Percentiles rank a stretch among this genome's conserved stretches.
Evolutionary conservation across 92 coral and sea anemone species (phyloP).

Genomic region (Blastomussa wellsi): DNA sequence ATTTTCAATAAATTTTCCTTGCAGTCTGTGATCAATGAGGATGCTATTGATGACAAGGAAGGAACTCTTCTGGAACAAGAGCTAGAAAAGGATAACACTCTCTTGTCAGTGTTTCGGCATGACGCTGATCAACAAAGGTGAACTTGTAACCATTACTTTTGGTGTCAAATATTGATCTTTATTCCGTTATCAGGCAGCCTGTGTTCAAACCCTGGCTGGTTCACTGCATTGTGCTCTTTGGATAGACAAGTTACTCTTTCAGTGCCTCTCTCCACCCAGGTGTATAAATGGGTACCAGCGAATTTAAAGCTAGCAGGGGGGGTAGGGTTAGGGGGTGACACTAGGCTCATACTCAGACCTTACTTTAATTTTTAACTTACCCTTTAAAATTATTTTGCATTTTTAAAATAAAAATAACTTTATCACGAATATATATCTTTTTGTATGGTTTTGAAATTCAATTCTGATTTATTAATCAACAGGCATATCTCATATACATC

Average conservation of each 20-base stretch:
- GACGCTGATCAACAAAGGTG: constrained; percentile 17
- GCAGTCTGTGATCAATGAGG: constrained; percentile 3
- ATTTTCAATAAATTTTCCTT: not conserved
- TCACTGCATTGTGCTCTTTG: no score
- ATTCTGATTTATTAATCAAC: not conserved
- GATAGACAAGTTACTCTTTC: no score
- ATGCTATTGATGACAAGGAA: constrained; percentile 6
- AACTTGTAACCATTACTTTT: not conserved
- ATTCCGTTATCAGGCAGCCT: no score
- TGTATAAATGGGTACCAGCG: no score
- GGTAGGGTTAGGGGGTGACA: no score
- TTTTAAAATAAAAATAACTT: no score
- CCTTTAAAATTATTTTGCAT: no score
- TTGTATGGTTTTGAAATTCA: not conserved
- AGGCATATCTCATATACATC: constrained; percentile 6
- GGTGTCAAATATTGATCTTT: not conserved
- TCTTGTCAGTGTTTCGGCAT: constrained; percentile 23
- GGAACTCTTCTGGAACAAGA: constrained; percentile 30
- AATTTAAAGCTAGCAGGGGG: no score
- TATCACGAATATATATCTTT: not conserved
- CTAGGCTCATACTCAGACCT: no score
- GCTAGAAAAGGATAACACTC: constrained; percentile 20
- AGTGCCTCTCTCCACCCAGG: no score
- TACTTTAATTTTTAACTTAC: no score
- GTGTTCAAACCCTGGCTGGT: no score